Percentiles rank a stretch among this genome's conserved stretches.
These are phyloP conservation scores for Fringilla coelebs DNA, from an alignment of 2,797 vertebrate genomes.

Conservation along the genomic window DNA sequence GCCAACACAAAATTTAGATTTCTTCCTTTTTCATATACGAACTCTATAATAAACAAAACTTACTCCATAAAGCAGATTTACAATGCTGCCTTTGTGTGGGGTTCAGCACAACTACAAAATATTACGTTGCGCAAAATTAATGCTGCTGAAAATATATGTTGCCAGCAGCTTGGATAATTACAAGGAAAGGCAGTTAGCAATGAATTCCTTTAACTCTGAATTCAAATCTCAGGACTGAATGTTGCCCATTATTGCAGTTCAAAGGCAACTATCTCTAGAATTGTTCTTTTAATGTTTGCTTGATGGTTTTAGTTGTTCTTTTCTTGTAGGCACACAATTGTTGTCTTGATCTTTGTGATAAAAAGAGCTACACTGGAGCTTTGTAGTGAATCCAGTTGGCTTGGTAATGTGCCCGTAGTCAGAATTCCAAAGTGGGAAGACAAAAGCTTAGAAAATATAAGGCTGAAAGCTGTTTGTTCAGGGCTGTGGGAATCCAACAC, in stretches of 20 bases:
- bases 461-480: conserved; percentile 75
- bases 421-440: conserved; percentile 76
- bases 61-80: conserved; percentile 57
- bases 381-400: conserved; percentile 79
- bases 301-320: conserved; percentile 79
- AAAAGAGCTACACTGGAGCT: conserved; percentile 74
- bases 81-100: conserved; percentile 49
- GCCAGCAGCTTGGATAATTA: conserved; percentile 65
- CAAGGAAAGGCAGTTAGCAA: conserved; percentile 69
- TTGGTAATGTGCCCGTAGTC: conserved; percentile 76
- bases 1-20: conserved; percentile 68
- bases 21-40: conserved; percentile 52
- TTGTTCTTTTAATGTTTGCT: conserved; percentile 80
- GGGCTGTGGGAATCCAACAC: conserved; percentile 77
- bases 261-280: conserved; percentile 79
- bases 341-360: conserved; percentile 81
- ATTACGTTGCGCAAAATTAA: conserved; percentile 64
- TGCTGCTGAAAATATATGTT: conserved; percentile 61
- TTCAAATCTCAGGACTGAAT: conserved; percentile 73
- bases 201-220: conserved; percentile 74
- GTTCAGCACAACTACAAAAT: conserved; percentile 64
- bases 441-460: conserved; percentile 77
- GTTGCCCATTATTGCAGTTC: conserved; percentile 77
- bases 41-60: conserved; percentile 64
- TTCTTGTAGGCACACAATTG: conserved; percentile 80